These are phyloP conservation scores for Heliconius himera DNA, from an alignment of 1,140 invertebrate genomes.

Conservation along the genomic window DNA sequence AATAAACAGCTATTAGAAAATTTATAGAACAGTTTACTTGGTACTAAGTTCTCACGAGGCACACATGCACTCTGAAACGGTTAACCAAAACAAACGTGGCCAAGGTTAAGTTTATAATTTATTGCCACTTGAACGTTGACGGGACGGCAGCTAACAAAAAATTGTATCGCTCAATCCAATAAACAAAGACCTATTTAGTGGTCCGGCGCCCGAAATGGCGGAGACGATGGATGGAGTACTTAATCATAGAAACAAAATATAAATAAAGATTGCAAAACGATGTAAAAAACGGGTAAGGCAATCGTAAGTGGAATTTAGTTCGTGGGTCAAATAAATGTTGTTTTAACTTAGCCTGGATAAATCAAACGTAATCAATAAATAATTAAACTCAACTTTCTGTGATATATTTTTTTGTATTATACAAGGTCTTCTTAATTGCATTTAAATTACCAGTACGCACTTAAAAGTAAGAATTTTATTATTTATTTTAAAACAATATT, in stretches of 20 bases:
- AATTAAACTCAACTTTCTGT: background rate
- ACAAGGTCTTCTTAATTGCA: too few species aligned
- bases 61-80: conserved; percentile 62
- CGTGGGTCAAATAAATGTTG: background rate
- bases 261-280: background rate
- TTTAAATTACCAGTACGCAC: too few species aligned
- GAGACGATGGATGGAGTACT: background rate
- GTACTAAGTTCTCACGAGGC: conserved; percentile 64
- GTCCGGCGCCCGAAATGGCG: conserved; percentile 28
- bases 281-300: background rate
- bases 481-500: background rate
- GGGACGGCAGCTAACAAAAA: conserved; percentile 58
- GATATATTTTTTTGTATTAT: too few species aligned
- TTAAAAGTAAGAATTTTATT: too few species aligned
- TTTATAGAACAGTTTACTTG: conserved; percentile 13
- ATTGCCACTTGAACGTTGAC: conserved; percentile 73
- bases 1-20: conserved; percentile 22
- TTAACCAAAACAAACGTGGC: conserved; percentile 76
- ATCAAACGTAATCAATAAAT: background rate
- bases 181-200: conserved; percentile 65
- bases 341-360: background rate
- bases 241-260: conserved; percentile 5
- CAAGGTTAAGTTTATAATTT: conserved; percentile 80
- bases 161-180: conserved; percentile 54
- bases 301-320: background rate